Evolutionary conservation across 2,113 vertebrate species (phyloP), one percentile per base, ranked within the genome.

Genomic region (Phrynosoma blainvillii): DNA sequence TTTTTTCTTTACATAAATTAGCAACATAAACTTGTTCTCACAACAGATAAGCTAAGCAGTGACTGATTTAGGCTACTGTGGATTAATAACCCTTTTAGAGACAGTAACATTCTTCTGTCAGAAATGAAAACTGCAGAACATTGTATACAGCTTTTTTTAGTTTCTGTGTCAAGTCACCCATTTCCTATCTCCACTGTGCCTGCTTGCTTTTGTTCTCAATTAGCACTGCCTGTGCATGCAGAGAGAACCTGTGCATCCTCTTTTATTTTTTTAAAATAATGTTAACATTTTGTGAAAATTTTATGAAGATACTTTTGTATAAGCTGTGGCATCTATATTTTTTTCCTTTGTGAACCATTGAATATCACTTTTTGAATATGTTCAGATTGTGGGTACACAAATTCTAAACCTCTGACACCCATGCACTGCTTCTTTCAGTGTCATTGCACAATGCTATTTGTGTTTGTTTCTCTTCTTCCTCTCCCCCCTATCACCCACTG

Each of bases 251-350:
- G 97, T 98, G 97, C 97, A 97, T 97, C 97, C 96, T 98, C 97
- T 98, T 97, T 97, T 97, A 93, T 97, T 97, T 97, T 97, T 96
- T 98, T 96, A 98, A 86, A 98, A 97, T 97, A 97, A 98, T 96
- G 97, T 98, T 96, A 96, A 97, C 97, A 97, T 97, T 98, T 98
- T 97, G 98, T 98, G 98, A 97, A 97, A 98, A 98, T 98, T 98
- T 98, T 97, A 97, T 97, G 97, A 96, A 94, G 95, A 95, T 97
- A 88, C 97, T 97, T 97, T 97, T 97, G 97, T 97, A 98, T 97
- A 97, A 98, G 97, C 97, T 98, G 96, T 98, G 98, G 97, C 97
- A 97, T 97, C 97, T 88, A 68, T 83, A 97, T 96, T 95, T 84
- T 95, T 97, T 97, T 95, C 92, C 96, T 95, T 97, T 97, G 95